Evolutionary conservation across 2,888 invertebrate genomes (phyloP).

Genomic region (Oligia latruncula): DNA sequence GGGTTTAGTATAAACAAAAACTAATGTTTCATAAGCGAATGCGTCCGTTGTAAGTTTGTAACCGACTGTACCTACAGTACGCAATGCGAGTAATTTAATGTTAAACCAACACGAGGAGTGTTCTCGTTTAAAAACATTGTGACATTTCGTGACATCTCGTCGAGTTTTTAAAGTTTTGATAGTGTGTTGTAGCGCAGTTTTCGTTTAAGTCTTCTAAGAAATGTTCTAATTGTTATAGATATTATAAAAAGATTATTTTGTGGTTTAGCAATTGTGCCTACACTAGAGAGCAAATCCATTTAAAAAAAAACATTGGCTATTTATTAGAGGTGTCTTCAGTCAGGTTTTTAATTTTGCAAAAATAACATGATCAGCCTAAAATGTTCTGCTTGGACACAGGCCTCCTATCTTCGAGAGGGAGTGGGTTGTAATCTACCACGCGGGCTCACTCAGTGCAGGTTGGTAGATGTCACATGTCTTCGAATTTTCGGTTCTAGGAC

Average conservation of each 20-base stretch:
- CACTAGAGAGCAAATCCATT: too few species aligned
- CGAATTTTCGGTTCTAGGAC: too few species aligned
- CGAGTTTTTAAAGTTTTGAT: slow-evolving; percentile 55
- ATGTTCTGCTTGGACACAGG: too few species aligned
- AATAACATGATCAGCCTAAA: too few species aligned
- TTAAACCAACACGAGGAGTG: slow-evolving; percentile 73
- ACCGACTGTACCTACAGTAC: slow-evolving; percentile 61
- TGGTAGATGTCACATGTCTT: too few species aligned
- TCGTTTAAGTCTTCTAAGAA: background rate
- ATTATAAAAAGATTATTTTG: background rate
- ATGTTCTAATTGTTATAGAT: background rate
- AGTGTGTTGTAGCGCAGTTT: slow-evolving; percentile 29
- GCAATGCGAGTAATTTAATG: slow-evolving; percentile 76
- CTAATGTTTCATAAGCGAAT: background rate
- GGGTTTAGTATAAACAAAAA: too few species aligned
- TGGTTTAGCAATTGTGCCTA: background rate
- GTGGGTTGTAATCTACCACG: too few species aligned
- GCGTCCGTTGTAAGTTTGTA: slow-evolving; percentile 47
- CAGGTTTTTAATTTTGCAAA: too few species aligned
- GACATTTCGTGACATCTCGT: slow-evolving; percentile 67
- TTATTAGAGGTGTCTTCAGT: too few species aligned
- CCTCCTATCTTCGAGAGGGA: too few species aligned
- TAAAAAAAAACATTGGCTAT: too few species aligned
- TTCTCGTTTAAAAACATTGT: slow-evolving; percentile 78
- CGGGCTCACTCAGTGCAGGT: too few species aligned